A percentile compares a stretch with the other conserved stretches of the same genome.
Conservation (phyloP, 2,888 invertebrate genomes). For the Coronaproctus castanopsis region DNA sequence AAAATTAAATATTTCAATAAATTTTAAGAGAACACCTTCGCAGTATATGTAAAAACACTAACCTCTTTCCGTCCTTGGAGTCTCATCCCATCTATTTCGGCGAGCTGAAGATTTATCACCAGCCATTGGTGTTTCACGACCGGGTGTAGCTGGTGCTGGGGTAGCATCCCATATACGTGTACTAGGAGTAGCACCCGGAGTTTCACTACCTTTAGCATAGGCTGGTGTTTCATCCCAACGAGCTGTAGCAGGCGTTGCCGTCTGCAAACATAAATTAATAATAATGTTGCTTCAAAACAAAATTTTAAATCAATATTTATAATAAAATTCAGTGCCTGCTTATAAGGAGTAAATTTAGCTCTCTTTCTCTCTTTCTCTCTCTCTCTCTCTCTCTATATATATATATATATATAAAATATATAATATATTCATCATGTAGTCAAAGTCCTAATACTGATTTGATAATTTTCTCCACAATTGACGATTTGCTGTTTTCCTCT, state of each 20-base stretch:
- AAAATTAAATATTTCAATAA: neutral
- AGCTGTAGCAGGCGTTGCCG: slow-evolving; percentile 51
- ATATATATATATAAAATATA: no score
- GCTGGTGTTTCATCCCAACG: slow-evolving; percentile 95
- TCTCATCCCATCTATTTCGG: slow-evolving; percentile 97
- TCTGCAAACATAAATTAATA: slow-evolving; percentile 9
- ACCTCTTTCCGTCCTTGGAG: slow-evolving; percentile 88
- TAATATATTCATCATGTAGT: no score
- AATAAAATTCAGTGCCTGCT: no score
- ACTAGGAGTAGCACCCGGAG: slow-evolving; percentile 77
- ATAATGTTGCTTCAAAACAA: neutral
- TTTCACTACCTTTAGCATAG: slow-evolving; percentile 56
- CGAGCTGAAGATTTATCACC: slow-evolving; percentile 45
- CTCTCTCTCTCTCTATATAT: no score
- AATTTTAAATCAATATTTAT: neutral
- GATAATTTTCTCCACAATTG: no score
- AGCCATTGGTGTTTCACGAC: slow-evolving; percentile 60
- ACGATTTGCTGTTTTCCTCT: no score
- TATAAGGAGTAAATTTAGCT: no score
- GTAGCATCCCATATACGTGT: slow-evolving; percentile 94
- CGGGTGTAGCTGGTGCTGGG: slow-evolving; percentile 76
- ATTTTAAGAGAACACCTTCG: neutral
- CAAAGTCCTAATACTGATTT: no score
- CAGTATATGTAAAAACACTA: slow-evolving; percentile 6
- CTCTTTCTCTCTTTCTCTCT: no score